Conservation (phyloP, 2,797 vertebrate genomes). For the Streptopelia turtur region DNA sequence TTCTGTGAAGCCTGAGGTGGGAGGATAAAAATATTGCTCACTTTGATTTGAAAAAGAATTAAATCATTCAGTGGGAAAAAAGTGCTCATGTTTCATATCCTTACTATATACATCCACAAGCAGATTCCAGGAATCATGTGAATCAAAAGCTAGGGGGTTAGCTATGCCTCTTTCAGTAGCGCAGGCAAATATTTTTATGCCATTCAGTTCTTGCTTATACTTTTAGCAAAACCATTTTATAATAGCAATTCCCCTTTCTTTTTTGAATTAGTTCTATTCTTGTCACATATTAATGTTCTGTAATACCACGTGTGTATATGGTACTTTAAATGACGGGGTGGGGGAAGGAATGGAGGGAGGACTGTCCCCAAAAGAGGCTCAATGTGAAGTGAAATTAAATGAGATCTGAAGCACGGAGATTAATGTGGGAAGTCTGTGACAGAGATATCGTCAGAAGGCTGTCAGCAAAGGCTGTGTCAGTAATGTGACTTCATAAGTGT, state of each 20-base stretch:
- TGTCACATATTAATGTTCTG: background rate
- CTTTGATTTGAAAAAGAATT: background rate
- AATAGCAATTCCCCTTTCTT: background rate
- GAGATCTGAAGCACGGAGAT: background rate
- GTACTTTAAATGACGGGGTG: background rate
- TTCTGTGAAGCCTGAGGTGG: background rate
- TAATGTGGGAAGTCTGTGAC: background rate
- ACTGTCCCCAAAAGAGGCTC: background rate
- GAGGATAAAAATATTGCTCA: background rate
- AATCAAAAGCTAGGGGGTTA: background rate
- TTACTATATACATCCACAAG: background rate
- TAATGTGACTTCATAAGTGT: background rate
- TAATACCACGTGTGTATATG: background rate
- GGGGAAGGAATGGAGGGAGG: rapidly evolving
- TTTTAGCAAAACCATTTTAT: background rate
- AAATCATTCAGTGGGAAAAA: background rate
- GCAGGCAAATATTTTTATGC: background rate
- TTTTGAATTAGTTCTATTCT: background rate
- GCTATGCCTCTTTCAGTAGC: background rate
- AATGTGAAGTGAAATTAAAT: background rate
- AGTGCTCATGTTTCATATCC: background rate
- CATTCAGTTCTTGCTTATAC: background rate
- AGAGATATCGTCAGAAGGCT: background rate
- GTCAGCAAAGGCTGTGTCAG: background rate
- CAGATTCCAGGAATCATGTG: background rate